Evolutionary conservation across 2,888 invertebrate species (phyloP), one percentile per base, ranked within the genome.

Genomic region (Schizotus pectinicornis): DNA sequence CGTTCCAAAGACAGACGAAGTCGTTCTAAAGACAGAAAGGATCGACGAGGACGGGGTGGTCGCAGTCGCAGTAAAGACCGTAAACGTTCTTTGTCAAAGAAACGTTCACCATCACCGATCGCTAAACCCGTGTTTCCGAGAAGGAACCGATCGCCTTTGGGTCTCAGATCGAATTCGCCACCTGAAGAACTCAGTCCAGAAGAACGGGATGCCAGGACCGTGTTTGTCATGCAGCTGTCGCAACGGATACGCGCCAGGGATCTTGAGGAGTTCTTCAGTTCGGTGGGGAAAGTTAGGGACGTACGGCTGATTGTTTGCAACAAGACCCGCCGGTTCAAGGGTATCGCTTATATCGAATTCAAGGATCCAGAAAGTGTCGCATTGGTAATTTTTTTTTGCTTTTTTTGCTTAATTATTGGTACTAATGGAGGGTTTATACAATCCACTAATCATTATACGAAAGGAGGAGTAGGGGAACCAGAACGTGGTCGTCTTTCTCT

Each of bases 311-410:
- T 99, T 56, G 97, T 97, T 54, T 99, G 99, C 81, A 98, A 98
- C 81, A 98, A 98, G 81, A 99, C 99, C 0, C 88, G 98, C 74
- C 84, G 98, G 67, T 98, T 98, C 74, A 99, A 99, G 81, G 99
- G 99, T 41, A 98, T 99, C 71, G 95, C 98, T n/a, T 99, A 99
- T 77, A 95, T 99, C 59, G 99, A 99, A 81, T 99, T 99, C 78
- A 92, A 92, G 80, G 98, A 98, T 82, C 93, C 96, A 0, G 98
- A 98, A 81, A 95, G 97, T 62, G 98, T 99, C 6, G 92, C 97
- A 57, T 82, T 98, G 83, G 93, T 93, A 80, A 86, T 87, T 11
- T 45, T 38, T 35, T 51, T 50, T 11, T 47, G 34, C 3, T 42
- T 35, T 48, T n/a, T n/a, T n/a, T n/a, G n/a, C n/a, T n/a, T n/a